phyloP scores from a whole-genome alignment of 2,888 invertebrate species.

The Drosophila greeni region DNA sequence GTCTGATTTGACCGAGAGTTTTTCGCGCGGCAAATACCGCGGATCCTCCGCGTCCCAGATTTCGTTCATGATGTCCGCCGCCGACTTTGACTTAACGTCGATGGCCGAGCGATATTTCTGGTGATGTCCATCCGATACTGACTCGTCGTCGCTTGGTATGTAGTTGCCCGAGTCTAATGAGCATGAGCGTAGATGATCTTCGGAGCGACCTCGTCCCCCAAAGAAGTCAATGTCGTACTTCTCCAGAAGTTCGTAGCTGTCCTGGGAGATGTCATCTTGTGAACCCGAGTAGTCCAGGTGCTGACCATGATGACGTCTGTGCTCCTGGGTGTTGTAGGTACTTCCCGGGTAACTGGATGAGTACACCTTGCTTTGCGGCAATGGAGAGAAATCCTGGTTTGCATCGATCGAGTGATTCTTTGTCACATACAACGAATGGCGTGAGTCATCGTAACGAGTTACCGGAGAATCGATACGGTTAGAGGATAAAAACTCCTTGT shows the following conservation, averaged over 20 bases:
- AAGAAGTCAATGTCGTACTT: conserved; percentile 81
- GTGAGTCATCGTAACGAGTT: conserved; percentile 85
- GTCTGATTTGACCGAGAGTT: conserved; percentile 85
- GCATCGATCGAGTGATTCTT: conserved; percentile 84
- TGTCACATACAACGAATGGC: conserved; percentile 82
- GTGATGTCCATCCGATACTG: conserved; percentile 79
- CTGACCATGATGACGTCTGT: conserved; percentile 81
- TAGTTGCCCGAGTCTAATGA: conserved; percentile 89
- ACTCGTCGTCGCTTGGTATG: conserved; percentile 86
- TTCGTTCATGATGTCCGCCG: conserved; percentile 85
- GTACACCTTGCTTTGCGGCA: conserved; percentile 86
- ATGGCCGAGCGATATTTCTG: conserved; percentile 81
- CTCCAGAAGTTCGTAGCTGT: conserved; percentile 91
- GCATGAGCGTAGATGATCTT: conserved; percentile 83
- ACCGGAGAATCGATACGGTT: conserved; percentile 84
- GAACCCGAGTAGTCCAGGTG: conserved; percentile 81
- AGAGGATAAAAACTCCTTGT: conserved; percentile 78
- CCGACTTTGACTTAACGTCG: conserved; percentile 84
- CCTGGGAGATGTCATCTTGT: conserved; percentile 92
- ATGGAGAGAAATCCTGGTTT: conserved; percentile 82
- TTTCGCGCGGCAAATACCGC: conserved; percentile 85
- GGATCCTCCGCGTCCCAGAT: conserved; percentile 89
- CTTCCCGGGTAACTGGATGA: conserved; percentile 93
- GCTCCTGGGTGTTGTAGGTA: conserved; percentile 81
- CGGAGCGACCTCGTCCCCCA: conserved; percentile 77